Conservation (phyloP, 2,113 vertebrate genomes). For the Halichoerus grypus region DNA sequence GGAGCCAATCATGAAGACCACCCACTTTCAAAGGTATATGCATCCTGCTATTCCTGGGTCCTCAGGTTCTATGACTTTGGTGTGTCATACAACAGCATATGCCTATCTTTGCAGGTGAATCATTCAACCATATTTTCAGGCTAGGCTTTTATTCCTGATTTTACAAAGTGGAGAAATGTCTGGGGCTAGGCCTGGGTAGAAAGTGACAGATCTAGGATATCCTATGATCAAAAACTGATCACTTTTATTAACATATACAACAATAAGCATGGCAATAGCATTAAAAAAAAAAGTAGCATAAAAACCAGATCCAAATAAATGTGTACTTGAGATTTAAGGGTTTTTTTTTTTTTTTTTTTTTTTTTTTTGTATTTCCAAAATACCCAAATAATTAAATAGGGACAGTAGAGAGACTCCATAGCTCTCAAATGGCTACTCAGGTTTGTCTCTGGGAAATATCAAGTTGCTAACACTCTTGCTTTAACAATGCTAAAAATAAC, state of each 20-base stretch:
- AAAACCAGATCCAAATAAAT: neutral
- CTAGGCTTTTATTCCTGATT: neutral
- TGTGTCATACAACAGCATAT: neutral
- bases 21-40: neutral
- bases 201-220: neutral
- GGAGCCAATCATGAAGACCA: neutral
- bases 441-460: neutral
- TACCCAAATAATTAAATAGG: neutral
- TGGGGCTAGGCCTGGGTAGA: neutral
- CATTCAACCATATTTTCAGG: neutral
- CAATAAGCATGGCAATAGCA: neutral
- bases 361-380: neutral
- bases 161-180: neutral
- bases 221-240: neutral
- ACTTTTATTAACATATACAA: neutral
- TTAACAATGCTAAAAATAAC: constrained; percentile 35
- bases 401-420: neutral
- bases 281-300: neutral
- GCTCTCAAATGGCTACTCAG: neutral
- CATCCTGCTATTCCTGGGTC: neutral
- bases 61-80: neutral
- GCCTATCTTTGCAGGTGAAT: neutral
- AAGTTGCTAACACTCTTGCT: neutral
- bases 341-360: no score
- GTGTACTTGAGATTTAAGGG: neutral